Base-by-base conservation (phyloP, 1,140 invertebrate species). In the Trichonephila inaurata region DNA sequence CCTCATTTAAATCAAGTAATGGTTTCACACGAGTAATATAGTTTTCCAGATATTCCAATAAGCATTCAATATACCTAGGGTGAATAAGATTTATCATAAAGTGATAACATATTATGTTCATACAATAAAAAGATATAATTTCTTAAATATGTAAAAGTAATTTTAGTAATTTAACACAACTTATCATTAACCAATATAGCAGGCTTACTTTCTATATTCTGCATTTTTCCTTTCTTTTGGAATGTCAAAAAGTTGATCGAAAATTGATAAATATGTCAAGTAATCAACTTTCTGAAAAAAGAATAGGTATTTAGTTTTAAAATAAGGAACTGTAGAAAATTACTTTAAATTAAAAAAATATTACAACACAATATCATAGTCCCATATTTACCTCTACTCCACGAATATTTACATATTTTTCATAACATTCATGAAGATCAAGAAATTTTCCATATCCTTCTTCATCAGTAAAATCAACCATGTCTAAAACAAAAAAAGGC, bases 371-470 rank as follows among this genome's bases (percentile, higher is more conserved):
- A 82, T 0, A 14, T 69, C 21, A 40, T 93, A 62, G 0, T 40
- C 1, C 2, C 28, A 94, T 90, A 87, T 95, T 96, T 96, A 98
- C 97, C 96, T 99, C 98, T 94, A 99, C 97, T 58, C 98, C 99
- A 96, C 99, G 99, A 19, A 99, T 96, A 96, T 99, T 99, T 8
- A 99, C 97, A 95, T 98, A 99, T 95, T 98, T 98, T 95, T 98
- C 98, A 96, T 98, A 99, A 95, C 98, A 98, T 96, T 99, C 98
- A 96, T 99, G 99, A n/a, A 99, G 96, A 96, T 99, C 99, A 51
- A 99, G 96, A 96, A 99, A 99, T 96, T 99, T 99, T 21, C 99
- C 99, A 96, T 99, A 99, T 19, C 99, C 99, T 96, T 99, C 99
- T 96, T 99, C 99, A 96, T 99, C 99, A n/a, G 98, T 99, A 95